Conservation (phyloP, 2,113 vertebrate species). For the Orientallactaga bullata region DNA sequence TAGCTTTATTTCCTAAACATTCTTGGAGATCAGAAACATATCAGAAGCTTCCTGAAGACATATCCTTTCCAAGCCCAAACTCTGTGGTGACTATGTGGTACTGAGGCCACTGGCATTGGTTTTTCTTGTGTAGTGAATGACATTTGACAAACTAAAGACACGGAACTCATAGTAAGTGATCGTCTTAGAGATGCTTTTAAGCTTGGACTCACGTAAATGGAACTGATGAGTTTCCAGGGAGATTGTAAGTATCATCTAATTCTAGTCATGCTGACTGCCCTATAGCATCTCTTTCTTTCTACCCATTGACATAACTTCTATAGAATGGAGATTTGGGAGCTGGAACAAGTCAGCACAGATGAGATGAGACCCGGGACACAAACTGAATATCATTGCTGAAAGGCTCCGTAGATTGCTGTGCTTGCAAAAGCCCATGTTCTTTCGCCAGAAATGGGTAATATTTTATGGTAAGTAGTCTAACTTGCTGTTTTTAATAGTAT, state of each 20-base stretch:
- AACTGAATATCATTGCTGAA: not conserved
- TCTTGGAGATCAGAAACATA: not conserved
- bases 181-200: not conserved
- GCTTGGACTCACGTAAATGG: not conserved
- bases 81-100: not conserved
- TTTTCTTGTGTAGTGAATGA: not conserved
- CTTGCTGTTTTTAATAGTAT: not conserved
- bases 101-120: not conserved
- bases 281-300: not conserved
- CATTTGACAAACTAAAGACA: not conserved
- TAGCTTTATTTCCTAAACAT: not conserved
- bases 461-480: not conserved
- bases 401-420: not conserved
- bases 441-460: not conserved
- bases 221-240: not conserved
- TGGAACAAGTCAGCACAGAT: not conserved
- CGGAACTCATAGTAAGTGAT: not conserved
- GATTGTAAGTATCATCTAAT: not conserved
- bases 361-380: not conserved
- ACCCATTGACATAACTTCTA: not conserved
- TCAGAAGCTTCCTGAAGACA: not conserved
- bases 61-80: not conserved
- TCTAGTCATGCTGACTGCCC: not conserved
- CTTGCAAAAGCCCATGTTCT: not conserved
- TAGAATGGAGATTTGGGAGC: not conserved